Percentiles rank a stretch among this genome's conserved stretches.
Conservation (phyloP, 2,113 vertebrate genomes). For the Paracanthobrama guichenoti region DNA sequence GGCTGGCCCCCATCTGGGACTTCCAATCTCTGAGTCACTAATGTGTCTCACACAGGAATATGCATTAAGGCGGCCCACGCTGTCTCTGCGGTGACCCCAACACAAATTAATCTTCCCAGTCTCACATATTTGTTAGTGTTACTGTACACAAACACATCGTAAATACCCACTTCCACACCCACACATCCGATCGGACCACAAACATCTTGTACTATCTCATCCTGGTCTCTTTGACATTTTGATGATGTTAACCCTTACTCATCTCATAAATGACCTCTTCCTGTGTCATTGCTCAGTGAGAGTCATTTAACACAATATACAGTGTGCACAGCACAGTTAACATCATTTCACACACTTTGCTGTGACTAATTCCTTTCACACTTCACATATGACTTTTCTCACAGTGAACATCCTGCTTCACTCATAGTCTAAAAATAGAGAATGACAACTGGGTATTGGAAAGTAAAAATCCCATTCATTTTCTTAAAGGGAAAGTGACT, state of each 20-base stretch:
- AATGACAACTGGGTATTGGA: neutral
- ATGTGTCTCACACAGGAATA: conserved; percentile 80
- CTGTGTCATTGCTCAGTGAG: conserved; percentile 21
- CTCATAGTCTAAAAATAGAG: conserved; percentile 16
- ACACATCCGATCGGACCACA: conserved; percentile 36
- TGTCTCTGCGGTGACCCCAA: conserved; percentile 18
- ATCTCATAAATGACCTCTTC: conserved; percentile 32
- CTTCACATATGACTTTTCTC: conserved; percentile 48
- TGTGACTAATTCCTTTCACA: conserved; percentile 51
- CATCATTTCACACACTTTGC: conserved; percentile 4
- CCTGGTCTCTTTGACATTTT: conserved; percentile 32
- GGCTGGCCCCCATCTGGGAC: conserved; percentile 81
- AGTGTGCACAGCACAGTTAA: neutral
- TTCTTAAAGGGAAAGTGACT: neutral
- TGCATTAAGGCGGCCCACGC: conserved; percentile 80
- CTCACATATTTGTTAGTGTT: conserved; percentile 79
- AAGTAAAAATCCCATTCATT: neutral
- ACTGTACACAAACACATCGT: conserved; percentile 67
- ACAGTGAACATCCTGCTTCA: conserved; percentile 53
- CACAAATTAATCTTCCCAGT: conserved; percentile 60
- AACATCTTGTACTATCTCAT: conserved; percentile 32
- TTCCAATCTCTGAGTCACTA: conserved; percentile 85
- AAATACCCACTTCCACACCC: conserved; percentile 35
- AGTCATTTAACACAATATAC: neutral
- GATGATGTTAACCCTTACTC: conserved; percentile 12